A percentile compares a stretch with the other conserved stretches of the same genome.
These are phyloP conservation scores for Pseudochaenichthys georgianus DNA, from an alignment of 2,797 vertebrate species.

Conservation along the genomic window DNA sequence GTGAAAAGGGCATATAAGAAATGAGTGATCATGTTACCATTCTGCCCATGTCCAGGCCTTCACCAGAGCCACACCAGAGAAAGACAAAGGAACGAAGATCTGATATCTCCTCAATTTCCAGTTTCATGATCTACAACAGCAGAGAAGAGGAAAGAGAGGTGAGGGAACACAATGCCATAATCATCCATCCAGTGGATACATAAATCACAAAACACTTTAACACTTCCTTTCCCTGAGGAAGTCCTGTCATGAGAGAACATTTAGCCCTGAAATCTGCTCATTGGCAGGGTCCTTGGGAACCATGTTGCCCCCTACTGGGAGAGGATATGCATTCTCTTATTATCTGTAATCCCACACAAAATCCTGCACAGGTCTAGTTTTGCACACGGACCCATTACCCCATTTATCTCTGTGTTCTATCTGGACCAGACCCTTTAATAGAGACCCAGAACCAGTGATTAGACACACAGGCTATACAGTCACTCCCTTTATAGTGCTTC, in stretches of 20 bases:
- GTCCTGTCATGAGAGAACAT: background rate
- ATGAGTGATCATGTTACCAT: slow-evolving; percentile 85
- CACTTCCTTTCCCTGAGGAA: background rate
- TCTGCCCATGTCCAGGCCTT: slow-evolving; percentile 96
- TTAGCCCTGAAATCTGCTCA: background rate
- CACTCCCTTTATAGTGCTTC: too few species aligned
- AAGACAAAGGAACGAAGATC: slow-evolving; percentile 95
- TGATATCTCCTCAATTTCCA: slow-evolving; percentile 98
- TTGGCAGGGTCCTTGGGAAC: background rate
- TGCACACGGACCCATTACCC: too few species aligned
- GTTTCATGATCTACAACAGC: slow-evolving; percentile 92
- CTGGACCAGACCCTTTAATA: too few species aligned
- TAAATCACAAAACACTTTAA: background rate
- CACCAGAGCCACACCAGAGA: slow-evolving; percentile 97
- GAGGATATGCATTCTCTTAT: background rate
- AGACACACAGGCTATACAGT: too few species aligned
- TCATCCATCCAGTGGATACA: background rate
- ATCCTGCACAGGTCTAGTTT: too few species aligned
- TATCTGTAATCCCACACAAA: background rate
- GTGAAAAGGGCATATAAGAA: background rate
- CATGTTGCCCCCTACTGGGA: background rate
- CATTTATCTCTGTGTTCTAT: too few species aligned
- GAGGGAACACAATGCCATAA: background rate
- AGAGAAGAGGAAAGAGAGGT: slow-evolving; percentile 10
- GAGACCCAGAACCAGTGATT: too few species aligned